These are phyloP conservation scores for Thunnus albacares DNA, from an alignment of 2,797 vertebrate species.

Conservation along the genomic window DNA sequence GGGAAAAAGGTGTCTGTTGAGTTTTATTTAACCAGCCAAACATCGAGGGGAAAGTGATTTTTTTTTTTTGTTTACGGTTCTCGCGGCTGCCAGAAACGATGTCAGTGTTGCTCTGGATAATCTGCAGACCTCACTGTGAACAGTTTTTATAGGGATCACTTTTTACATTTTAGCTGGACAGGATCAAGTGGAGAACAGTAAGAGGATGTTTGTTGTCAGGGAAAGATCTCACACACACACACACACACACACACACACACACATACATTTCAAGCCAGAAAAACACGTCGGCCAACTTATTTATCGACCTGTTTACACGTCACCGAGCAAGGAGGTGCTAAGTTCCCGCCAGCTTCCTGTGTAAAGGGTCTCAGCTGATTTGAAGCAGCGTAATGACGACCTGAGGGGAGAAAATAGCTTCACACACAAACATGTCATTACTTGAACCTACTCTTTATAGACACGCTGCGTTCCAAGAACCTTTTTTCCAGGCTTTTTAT, in stretches of 20 bases:
- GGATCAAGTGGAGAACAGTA: not conserved
- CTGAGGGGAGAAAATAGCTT: conserved; percentile 13
- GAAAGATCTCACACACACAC: no score
- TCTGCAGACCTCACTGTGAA: not conserved
- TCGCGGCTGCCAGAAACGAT: not conserved
- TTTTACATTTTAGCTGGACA: not conserved
- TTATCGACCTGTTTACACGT: not conserved
- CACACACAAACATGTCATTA: conserved; percentile 18
- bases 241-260: not conserved
- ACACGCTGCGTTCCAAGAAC: not conserved
- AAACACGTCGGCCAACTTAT: no score
- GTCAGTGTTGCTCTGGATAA: no score
- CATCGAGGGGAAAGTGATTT: not conserved
- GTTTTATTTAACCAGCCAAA: not conserved
- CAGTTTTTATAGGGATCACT: no score
- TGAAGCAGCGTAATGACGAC: not conserved
- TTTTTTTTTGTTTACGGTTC: not conserved
- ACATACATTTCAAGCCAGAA: not conserved
- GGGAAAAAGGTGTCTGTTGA: not conserved
- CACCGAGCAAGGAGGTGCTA: not conserved
- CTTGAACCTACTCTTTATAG: not conserved
- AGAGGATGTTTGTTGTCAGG: no score
- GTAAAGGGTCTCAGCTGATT: not conserved
- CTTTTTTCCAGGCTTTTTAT: not conserved
- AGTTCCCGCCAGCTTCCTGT: not conserved